Base-by-base conservation (phyloP, 1,140 invertebrate species). In the Globodera ellingtonae region DNA sequence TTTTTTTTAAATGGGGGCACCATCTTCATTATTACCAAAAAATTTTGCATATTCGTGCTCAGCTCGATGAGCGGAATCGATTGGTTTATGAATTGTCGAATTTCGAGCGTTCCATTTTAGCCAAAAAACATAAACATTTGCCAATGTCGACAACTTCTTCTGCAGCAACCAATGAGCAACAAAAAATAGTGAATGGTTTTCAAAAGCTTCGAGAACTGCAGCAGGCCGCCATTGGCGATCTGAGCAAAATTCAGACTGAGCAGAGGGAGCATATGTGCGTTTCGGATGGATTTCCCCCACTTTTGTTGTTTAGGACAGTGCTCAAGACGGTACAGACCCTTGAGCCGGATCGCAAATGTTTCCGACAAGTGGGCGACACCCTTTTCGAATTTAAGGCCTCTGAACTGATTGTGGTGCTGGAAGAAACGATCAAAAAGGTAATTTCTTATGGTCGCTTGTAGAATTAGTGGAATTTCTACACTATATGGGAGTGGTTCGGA, bases 101-200 rank as follows among this genome's bases (percentile, higher is more conserved):
- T n/a, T n/a, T n/a, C n/a, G n/a, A n/a, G n/a, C n/a, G n/a, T n/a
- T n/a, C n/a, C n/a, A n/a, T n/a, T n/a, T n/a, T n/a, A n/a, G n/a
- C n/a, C n/a, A n/a, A n/a, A n/a, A 35, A 35, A 35, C 35, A 35
- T 2, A 35, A 35, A 35, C 35, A 35, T 35, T 35, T 35, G 35
- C 3, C 2, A 35, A 35, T 35, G 35, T 18, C 56, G 35, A 21
- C 24, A 7, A 7, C 24, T 44, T 70, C 67, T 44, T 70, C 67
- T 18, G 10, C 67, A 18, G 67, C 67, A 13, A 70, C 67, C 8
- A 78, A 78, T 47, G 79, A 82, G 9, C 81, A 82, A 70, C 81
- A 82, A 52, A 82, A 82, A 83, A 82, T 82, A 35, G 69, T 82
- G 35, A 81, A 82, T 35, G 81, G 81, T 5, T 82, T 84, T 82